These are phyloP conservation scores for Pachypanchax playfairii DNA, from an alignment of 2,113 vertebrate genomes.

Conservation along the genomic window DNA sequence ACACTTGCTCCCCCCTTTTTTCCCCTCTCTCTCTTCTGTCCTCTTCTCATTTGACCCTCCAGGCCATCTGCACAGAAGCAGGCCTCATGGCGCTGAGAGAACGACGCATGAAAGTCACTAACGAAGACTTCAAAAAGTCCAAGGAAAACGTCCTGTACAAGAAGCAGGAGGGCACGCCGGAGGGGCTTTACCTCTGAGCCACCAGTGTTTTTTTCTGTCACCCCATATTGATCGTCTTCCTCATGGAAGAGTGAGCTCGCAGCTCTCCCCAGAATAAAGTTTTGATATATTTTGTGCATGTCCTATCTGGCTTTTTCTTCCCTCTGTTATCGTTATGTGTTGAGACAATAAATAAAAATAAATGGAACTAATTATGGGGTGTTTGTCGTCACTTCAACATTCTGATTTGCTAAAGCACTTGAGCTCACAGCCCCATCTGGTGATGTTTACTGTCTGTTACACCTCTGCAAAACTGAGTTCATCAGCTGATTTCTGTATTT, in stretches of 20 bases:
- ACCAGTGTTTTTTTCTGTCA: constrained; percentile 3
- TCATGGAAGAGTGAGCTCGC: constrained; percentile 42
- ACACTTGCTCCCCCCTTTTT: neutral
- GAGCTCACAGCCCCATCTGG: neutral
- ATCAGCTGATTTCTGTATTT: neutral
- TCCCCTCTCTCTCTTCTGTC: neutral
- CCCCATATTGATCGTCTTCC: constrained; percentile 12
- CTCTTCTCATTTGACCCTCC: constrained; percentile 20
- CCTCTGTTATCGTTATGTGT: constrained; percentile 52
- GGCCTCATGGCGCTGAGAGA: constrained; percentile 96
- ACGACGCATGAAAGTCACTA: constrained; percentile 97
- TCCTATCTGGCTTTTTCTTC: constrained; percentile 47
- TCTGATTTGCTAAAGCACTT: too few relatives aligned
- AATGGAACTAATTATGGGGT: neutral
- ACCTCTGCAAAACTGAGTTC: constrained; percentile 17
- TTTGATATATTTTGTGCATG: constrained; percentile 78
- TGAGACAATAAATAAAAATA: constrained; percentile 57
- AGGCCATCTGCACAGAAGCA: constrained; percentile 99
- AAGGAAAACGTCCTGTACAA: constrained; percentile 99
- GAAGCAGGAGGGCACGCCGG: constrained; percentile 97
- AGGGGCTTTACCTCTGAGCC: constrained; percentile 85
- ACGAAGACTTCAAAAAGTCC: constrained; percentile 99
- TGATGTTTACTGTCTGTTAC: constrained; percentile 7
- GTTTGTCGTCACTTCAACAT: constrained; percentile 9
- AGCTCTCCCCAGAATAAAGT: constrained; percentile 44